Conservation (phyloP, 2,113 vertebrate genomes). For the Protobothrops flavoviridis region DNA sequence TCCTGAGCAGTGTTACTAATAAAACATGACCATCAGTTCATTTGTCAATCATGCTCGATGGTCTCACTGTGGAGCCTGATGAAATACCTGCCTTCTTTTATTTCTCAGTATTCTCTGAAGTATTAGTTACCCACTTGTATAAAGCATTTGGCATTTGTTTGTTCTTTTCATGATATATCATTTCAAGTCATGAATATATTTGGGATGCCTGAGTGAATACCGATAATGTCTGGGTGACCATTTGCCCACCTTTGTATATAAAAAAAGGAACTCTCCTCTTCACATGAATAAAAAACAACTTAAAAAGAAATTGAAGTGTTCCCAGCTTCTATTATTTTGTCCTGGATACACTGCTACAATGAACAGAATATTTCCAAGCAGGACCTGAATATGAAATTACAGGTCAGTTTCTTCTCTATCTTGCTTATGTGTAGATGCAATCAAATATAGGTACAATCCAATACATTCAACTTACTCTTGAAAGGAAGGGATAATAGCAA, state of each 20-base stretch:
- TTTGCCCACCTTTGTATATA: constrained; percentile 42
- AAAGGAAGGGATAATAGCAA: neutral
- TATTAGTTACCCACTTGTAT: constrained; percentile 60
- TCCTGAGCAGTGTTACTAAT: constrained; percentile 51
- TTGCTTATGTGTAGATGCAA: neutral
- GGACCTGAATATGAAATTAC: neutral
- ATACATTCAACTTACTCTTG: neutral
- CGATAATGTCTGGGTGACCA: constrained; percentile 43
- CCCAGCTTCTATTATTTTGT: constrained; percentile 25
- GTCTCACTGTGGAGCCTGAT: constrained; percentile 47
- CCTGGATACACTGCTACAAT: neutral
- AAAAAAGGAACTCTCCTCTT: constrained; percentile 47
- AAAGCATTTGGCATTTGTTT: constrained; percentile 46
- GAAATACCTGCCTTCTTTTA: constrained; percentile 57
- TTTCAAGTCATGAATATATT: constrained; percentile 68
- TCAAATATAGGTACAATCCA: neutral
- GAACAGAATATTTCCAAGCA: constrained; percentile 15
- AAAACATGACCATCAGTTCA: constrained; percentile 57
- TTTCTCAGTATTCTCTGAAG: constrained; percentile 62
- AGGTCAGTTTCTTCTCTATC: neutral
- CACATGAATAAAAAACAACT: constrained; percentile 25
- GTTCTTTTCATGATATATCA: constrained; percentile 59
- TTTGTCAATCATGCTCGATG: constrained; percentile 47
- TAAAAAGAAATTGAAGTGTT: constrained; percentile 34
- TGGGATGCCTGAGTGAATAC: constrained; percentile 57